These are phyloP conservation scores for Furnarius figulus DNA, from an alignment of 2,113 vertebrate species.

Conservation along the genomic window DNA sequence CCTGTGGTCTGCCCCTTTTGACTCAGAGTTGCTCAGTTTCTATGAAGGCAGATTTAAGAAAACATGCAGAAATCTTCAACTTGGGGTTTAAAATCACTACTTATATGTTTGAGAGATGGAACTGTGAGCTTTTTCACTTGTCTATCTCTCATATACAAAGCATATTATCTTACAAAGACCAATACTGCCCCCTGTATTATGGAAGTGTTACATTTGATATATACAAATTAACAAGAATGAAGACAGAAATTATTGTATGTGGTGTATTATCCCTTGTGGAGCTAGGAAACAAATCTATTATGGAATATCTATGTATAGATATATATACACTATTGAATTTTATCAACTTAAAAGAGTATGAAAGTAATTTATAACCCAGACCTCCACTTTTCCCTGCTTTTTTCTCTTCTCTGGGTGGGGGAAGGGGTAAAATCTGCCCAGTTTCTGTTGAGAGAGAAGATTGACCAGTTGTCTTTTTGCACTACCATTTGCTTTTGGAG, in stretches of 20 bases:
- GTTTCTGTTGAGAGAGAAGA: neutral
- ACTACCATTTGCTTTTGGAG: neutral
- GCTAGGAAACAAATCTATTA: neutral
- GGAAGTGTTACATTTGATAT: neutral
- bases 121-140: neutral
- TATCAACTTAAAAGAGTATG: neutral
- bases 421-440: neutral
- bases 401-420: neutral
- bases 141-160: neutral
- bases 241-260: neutral
- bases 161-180: neutral
- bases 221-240: neutral
- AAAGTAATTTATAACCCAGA: neutral
- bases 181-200: conserved; percentile 25
- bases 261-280: neutral
- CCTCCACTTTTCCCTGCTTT: rapidly evolving
- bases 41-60: neutral
- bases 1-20: neutral
- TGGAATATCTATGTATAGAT: neutral
- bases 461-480: neutral
- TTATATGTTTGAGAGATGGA: neutral
- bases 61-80: neutral
- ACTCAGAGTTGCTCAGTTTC: neutral
- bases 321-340: neutral
- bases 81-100: neutral